Evolutionary conservation across 1,140 invertebrate genomes (phyloP), one percentile per base, ranked within the genome.

Genomic region (Pogonomyrmex barbatus): DNA sequence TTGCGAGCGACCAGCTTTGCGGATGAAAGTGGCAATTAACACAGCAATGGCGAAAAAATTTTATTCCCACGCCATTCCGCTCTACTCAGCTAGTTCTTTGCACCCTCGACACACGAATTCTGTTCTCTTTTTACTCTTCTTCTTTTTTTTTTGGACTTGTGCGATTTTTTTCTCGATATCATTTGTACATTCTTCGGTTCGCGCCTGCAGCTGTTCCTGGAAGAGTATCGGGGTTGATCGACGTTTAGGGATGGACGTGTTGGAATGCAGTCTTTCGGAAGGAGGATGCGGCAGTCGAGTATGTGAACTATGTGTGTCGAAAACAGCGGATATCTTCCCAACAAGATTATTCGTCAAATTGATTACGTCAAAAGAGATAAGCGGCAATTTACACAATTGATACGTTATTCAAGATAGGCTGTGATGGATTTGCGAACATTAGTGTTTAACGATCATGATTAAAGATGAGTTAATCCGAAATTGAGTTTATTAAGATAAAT

Each of bases 11-110:
- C 12, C 58, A 33, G 54, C 62, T 86, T 54, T 33, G 65, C 45
- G 50, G 62, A 75, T 77, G 73, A 90, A 89, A 87, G 85, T 84
- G 68, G 42, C 77, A 85, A 89, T 90, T 89, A 87, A 89, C 78
- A 50, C 78, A 36, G 54, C 39, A 54, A 30, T 47, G 39, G 39
- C 33, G 50, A 76, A 79, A 67, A 56, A 87, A 89, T 79, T 88
- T 24, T 24, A 24, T 24, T 89, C 33, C 62, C 75, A 45, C 63
- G 70, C 79, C 81, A 52, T 70, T 63, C 75, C 82, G 42, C 39
- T 63, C 39, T 63, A 75, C 58, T 50, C 73, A 56, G 50, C 12
- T 87, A 85, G 88, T 89, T 89, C 87, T 67, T 89, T 77, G 87
- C 73, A 89, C 87, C 42, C 63, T 50, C 30, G 50, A 89, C 88